Evolutionary conservation across 23 tunicate genomes (phyloP).

Genomic region (Ascidia mentula): DNA sequence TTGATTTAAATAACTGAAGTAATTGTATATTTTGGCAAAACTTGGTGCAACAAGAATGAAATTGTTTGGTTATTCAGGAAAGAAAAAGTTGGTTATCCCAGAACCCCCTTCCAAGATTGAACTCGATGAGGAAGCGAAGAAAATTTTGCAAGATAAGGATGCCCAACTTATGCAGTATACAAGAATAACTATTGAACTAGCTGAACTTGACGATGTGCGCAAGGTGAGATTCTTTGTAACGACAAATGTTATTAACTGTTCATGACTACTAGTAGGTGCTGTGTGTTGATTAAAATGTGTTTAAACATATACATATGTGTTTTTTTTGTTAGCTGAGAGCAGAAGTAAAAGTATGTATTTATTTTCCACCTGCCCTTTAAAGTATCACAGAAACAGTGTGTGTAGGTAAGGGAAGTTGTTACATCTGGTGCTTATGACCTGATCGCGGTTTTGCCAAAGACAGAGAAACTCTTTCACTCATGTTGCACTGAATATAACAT

Average conservation of each 20-base stretch:
- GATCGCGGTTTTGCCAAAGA: constrained; percentile 67
- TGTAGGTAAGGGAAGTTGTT: constrained; percentile 53
- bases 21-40: too few relatives aligned
- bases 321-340: too few relatives aligned
- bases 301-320: too few relatives aligned
- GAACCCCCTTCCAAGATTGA: constrained; percentile 34
- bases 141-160: constrained; percentile 12
- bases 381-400: too few relatives aligned
- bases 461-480: constrained; percentile 57
- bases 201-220: constrained; percentile 52
- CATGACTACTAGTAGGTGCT: too few relatives aligned
- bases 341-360: too few relatives aligned
- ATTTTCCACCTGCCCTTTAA: too few relatives aligned
- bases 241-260: too few relatives aligned
- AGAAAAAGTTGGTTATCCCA: constrained; percentile 37
- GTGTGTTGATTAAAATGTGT: too few relatives aligned
- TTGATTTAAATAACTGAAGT: too few relatives aligned
- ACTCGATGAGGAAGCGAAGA: constrained; percentile 1
- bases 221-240: constrained; percentile 46
- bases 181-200: constrained; percentile 65
- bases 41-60: too few relatives aligned
- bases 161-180: constrained; percentile 38
- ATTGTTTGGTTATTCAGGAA: constrained; percentile 6
- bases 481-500: constrained; percentile 67
- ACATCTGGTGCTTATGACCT: constrained; percentile 38